Evolutionary conservation across 1,140 invertebrate species (phyloP).

Genomic region (Laodelphax striatellus): DNA sequence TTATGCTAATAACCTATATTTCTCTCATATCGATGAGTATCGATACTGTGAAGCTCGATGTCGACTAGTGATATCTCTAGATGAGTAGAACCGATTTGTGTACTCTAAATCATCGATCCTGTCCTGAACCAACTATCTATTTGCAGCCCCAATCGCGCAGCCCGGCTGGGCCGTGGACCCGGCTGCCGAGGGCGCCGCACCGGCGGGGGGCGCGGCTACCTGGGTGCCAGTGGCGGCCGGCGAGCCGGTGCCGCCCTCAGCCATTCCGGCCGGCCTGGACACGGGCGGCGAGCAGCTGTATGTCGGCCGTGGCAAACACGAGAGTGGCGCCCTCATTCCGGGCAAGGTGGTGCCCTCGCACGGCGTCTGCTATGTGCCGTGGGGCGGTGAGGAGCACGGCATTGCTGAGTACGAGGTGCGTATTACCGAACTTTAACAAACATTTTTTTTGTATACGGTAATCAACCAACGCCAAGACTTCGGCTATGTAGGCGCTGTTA

Average conservation of each 20-base stretch:
- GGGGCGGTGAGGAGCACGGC: conserved; percentile 64
- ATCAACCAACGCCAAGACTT: too few relatives aligned
- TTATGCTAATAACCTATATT: too few relatives aligned
- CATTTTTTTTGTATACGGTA: too few relatives aligned
- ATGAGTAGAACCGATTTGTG: too few relatives aligned
- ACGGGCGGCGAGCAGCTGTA: conserved; percentile 60
- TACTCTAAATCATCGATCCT: too few relatives aligned
- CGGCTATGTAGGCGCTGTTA: too few relatives aligned
- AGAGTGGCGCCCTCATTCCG: conserved; percentile 56
- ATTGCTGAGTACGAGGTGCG: conserved; percentile 59
- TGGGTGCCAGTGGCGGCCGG: conserved; percentile 57
- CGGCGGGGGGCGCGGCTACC: neutral
- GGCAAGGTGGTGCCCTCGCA: conserved; percentile 65
- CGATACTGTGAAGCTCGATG: too few relatives aligned
- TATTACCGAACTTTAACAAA: neutral
- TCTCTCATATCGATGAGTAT: too few relatives aligned
- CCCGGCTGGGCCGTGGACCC: conserved; percentile 12
- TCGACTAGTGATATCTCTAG: too few relatives aligned
- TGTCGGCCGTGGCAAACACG: conserved; percentile 56
- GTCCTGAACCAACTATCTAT: too few relatives aligned
- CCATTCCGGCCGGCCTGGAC: conserved; percentile 60
- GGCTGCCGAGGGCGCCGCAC: too few relatives aligned
- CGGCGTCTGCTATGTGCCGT: conserved; percentile 59
- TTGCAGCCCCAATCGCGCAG: neutral
- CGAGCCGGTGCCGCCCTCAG: conserved; percentile 49